Evolutionary conservation across 2,888 invertebrate genomes (phyloP).

Genomic region (Lobophora halterata): DNA sequence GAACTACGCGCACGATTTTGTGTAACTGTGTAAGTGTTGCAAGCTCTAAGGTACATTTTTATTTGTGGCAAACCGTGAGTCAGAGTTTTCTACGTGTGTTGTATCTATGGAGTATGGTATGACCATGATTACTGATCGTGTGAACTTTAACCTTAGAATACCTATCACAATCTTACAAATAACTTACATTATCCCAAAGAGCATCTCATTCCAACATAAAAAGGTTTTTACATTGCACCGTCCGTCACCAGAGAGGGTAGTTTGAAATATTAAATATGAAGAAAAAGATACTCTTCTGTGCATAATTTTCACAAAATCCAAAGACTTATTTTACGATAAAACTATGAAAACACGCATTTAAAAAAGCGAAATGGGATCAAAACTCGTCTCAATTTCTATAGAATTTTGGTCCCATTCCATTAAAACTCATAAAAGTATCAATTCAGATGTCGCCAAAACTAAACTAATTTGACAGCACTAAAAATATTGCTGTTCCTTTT

Average conservation of each 20-base stretch:
- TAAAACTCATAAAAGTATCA: no score
- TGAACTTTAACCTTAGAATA: conserved; percentile 44
- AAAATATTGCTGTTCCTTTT: no score
- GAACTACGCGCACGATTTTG: conserved; percentile 33
- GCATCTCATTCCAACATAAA: conserved; percentile 48
- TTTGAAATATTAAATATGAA: conserved; percentile 4
- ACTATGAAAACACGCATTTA: no score
- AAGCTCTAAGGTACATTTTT: conserved; percentile 63
- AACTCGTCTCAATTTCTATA: no score
- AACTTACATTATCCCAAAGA: conserved; percentile 39
- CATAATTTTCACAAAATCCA: conserved; percentile 32
- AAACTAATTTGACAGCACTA: no score
- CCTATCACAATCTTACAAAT: conserved; percentile 37
- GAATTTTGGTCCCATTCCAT: no score
- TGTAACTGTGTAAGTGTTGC: conserved; percentile 63
- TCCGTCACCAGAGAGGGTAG: conserved; percentile 31
- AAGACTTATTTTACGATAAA: conserved; percentile 43
- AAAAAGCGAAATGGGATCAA: no score
- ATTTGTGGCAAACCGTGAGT: conserved; percentile 57
- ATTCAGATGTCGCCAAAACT: no score
- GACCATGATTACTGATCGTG: conserved; percentile 61
- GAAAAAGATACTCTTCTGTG: conserved; percentile 67
- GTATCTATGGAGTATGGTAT: conserved; percentile 31
- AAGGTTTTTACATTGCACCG: conserved; percentile 29
- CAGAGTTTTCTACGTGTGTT: conserved; percentile 45